A percentile compares a stretch with the other conserved stretches of the same genome.
These are phyloP conservation scores for Corythoichthys intestinalis DNA, from an alignment of 2,113 vertebrate species.

Conservation along the genomic window DNA sequence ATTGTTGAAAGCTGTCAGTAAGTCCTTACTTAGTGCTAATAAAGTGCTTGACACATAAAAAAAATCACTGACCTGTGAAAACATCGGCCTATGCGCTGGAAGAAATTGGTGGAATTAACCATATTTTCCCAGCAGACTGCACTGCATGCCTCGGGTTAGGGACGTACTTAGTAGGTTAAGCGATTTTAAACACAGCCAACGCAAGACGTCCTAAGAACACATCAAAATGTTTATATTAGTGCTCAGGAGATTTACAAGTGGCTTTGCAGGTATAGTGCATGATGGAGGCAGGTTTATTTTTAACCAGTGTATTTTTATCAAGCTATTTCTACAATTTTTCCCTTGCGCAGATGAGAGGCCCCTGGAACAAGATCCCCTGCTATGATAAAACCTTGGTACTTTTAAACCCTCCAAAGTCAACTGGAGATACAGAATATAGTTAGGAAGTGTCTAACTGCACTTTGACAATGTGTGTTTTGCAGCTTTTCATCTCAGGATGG, in stretches of 20 bases:
- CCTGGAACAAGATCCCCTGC: conserved; percentile 36
- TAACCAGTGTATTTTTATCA: conserved; percentile 55
- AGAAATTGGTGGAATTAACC: conserved; percentile 30
- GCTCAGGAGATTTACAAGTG: conserved; percentile 12
- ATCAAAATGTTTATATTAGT: conserved; percentile 36
- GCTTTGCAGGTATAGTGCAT: conserved; percentile 26
- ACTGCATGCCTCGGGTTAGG: conserved; percentile 6
- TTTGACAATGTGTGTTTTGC: background rate
- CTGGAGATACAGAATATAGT: background rate
- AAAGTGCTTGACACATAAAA: conserved; percentile 17
- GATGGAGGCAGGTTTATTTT: conserved; percentile 42
- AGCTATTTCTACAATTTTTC: conserved; percentile 54
- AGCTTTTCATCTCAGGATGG: background rate
- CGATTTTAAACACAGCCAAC: conserved; percentile 14
- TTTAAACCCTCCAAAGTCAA: conserved; percentile 7
- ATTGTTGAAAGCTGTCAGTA: conserved; percentile 21
- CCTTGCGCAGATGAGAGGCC: conserved; percentile 28
- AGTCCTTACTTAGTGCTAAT: conserved; percentile 8
- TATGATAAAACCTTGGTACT: conserved; percentile 14
- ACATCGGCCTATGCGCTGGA: conserved; percentile 25
- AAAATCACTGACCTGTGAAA: conserved; percentile 31
- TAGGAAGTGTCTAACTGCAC: background rate
- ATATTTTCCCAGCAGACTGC: conserved; percentile 30
- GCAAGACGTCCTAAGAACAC: conserved; percentile 1
- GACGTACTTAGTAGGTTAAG: conserved; percentile 20